Percentiles rank a stretch among this genome's conserved stretches.
These are phyloP conservation scores for Yponomeuta malinellus DNA, from an alignment of 2,888 invertebrate genomes.

Conservation along the genomic window DNA sequence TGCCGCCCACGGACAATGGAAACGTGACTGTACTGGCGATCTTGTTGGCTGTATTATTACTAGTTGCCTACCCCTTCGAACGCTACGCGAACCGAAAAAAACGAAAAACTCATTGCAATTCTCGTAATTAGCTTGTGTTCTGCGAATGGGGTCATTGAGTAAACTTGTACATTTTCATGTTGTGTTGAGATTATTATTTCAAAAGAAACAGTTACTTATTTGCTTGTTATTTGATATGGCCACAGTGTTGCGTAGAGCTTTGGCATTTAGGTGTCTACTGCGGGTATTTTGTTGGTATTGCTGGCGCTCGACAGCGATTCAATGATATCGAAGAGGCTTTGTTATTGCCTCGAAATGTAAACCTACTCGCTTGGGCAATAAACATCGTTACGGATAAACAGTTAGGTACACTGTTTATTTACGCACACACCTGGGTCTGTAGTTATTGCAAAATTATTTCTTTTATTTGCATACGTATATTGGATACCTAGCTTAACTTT, in stretches of 20 bases:
- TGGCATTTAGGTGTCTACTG: slow-evolving; percentile 7
- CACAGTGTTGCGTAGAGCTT: neutral
- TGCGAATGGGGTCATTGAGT: neutral
- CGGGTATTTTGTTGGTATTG: neutral
- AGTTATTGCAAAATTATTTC: slow-evolving; percentile 8
- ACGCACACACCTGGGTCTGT: slow-evolving; percentile 4
- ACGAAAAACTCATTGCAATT: slow-evolving; percentile 28
- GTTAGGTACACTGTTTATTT: slow-evolving; percentile 23
- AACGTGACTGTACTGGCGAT: slow-evolving; percentile 69
- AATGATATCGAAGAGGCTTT: slow-evolving; percentile 12
- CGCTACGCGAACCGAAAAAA: slow-evolving; percentile 27
- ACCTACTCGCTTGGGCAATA: slow-evolving; percentile 25
- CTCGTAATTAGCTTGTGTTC: slow-evolving; percentile 16
- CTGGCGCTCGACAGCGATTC: slow-evolving; percentile 1
- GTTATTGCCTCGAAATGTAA: slow-evolving; percentile 26
- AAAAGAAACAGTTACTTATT: neutral
- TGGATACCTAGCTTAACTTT: neutral
- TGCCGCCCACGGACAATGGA: slow-evolving; percentile 64
- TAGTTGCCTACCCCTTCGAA: slow-evolving; percentile 29
- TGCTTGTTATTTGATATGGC: neutral
- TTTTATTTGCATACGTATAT: slow-evolving; percentile 11
- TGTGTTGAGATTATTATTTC: neutral
- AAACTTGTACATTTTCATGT: slow-evolving; percentile 1
- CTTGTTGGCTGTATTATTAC: slow-evolving; percentile 22
- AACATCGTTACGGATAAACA: slow-evolving; percentile 25